phyloP scores from a whole-genome alignment of 2,797 vertebrate species.

The Semaprochilodus insignis region DNA sequence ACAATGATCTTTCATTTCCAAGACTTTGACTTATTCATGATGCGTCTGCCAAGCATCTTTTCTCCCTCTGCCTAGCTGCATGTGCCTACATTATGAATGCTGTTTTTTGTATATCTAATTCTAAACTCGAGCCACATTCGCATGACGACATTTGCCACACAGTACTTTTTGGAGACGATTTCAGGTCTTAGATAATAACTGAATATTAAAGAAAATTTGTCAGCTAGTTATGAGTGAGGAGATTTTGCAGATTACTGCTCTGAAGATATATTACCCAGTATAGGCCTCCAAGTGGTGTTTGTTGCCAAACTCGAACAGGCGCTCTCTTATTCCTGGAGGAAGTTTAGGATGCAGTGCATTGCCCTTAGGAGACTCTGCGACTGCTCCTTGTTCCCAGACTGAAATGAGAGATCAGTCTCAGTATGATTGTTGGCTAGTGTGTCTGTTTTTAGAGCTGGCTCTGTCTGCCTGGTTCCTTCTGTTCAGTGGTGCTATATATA shows the following conservation, averaged over 20 bases:
- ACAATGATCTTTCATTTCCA: constrained; percentile 69
- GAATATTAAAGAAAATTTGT: constrained; percentile 29
- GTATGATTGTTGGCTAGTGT: constrained; percentile 58
- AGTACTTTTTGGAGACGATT: constrained; percentile 29
- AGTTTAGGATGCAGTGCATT: constrained; percentile 36
- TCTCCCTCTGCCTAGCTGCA: constrained; percentile 29
- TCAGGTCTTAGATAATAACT: constrained; percentile 29
- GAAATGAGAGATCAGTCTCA: constrained; percentile 54
- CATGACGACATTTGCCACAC: constrained; percentile 44
- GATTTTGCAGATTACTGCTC: constrained; percentile 32
- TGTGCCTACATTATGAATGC: constrained; percentile 56
- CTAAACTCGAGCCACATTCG: constrained; percentile 66
- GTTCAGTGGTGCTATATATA: constrained; percentile 41
- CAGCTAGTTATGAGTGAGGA: constrained; percentile 19
- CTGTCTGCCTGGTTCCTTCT: constrained; percentile 38
- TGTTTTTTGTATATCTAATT: constrained; percentile 56
- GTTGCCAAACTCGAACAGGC: constrained; percentile 54
- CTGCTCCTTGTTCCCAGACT: constrained; percentile 29
- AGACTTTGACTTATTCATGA: constrained; percentile 62
- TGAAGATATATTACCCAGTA: constrained; percentile 40
- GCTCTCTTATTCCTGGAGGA: constrained; percentile 43
- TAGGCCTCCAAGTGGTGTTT: constrained; percentile 33
- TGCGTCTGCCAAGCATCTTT: constrained; percentile 59
- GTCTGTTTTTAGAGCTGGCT: constrained; percentile 55
- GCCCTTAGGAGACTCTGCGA: constrained; percentile 45